phyloP scores from a whole-genome alignment of 2,888 invertebrate genomes.

The Lamellibrachia columna region DNA sequence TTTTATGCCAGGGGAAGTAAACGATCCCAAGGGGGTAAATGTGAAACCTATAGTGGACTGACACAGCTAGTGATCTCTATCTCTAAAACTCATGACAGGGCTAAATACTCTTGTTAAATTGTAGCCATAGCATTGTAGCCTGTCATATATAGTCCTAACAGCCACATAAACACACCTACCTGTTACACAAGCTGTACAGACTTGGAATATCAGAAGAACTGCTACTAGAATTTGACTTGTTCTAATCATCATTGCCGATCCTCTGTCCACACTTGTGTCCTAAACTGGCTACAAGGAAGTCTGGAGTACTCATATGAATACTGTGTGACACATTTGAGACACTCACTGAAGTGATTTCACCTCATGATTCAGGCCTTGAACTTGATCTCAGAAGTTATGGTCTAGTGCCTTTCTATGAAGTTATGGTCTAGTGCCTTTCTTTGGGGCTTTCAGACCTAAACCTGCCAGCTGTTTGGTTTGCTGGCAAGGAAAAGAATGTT shows the following conservation, averaged over 20 bases:
- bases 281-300: not conserved
- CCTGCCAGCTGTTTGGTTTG: not conserved
- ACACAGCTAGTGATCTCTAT: too few species aligned
- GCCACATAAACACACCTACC: not conserved
- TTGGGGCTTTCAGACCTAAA: too few species aligned
- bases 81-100: too few species aligned
- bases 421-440: not conserved
- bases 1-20: too few species aligned
- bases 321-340: not conserved
- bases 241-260: not conserved
- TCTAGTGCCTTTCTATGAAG: not conserved
- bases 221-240: not conserved
- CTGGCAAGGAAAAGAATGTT: not conserved
- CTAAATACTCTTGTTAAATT: too few species aligned
- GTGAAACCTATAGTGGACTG: too few species aligned
- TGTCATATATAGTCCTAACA: not conserved
- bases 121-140: not conserved
- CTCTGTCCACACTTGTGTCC: not conserved
- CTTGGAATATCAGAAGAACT: not conserved
- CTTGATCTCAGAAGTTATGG: not conserved
- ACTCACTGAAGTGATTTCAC: not conserved
- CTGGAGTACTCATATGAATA: not conserved
- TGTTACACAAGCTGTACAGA: not conserved
- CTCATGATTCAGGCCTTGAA: not conserved
- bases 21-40: too few species aligned